Conservation (phyloP, 35 echinoderm and acorn worm genomes). For the Heliocidaris tuberculata region DNA sequence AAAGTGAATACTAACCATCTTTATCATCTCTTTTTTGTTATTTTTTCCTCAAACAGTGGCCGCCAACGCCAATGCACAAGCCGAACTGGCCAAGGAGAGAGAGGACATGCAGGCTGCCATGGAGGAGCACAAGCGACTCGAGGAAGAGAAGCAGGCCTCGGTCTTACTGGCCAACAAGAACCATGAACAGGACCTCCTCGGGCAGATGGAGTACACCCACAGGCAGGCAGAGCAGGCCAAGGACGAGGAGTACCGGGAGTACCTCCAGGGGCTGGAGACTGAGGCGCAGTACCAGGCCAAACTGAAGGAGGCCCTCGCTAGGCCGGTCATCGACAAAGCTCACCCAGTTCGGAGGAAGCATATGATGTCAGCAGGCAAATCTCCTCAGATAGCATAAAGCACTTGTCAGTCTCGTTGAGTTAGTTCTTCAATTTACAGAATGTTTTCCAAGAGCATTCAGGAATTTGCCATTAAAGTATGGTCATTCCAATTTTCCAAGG, state of each 20-base stretch:
- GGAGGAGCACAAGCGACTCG: constrained; percentile 90
- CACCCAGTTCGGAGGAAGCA: constrained; percentile 88
- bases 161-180: constrained; percentile 65
- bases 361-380: constrained; percentile 59
- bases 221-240: constrained; percentile 69
- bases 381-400: constrained; percentile 20
- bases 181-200: constrained; percentile 76
- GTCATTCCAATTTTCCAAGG: not conserved
- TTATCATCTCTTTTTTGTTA: not conserved
- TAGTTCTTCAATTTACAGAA: not conserved
- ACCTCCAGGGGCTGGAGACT: constrained; percentile 85
- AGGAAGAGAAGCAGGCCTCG: constrained; percentile 69
- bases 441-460: not conserved
- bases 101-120: constrained; percentile 90
- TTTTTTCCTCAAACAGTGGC: constrained; percentile 53
- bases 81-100: constrained; percentile 64
- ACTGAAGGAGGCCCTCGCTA: constrained; percentile 95
- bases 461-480: not conserved
- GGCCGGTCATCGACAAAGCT: constrained; percentile 89
- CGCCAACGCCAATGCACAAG: constrained; percentile 70
- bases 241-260: constrained; percentile 93
- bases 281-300: constrained; percentile 98
- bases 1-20: too few species aligned
- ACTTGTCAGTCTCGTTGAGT: not conserved
- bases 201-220: constrained; percentile 71